Base-by-base conservation (phyloP, 1,140 invertebrate species). In the Brachystomella parvula region DNA sequence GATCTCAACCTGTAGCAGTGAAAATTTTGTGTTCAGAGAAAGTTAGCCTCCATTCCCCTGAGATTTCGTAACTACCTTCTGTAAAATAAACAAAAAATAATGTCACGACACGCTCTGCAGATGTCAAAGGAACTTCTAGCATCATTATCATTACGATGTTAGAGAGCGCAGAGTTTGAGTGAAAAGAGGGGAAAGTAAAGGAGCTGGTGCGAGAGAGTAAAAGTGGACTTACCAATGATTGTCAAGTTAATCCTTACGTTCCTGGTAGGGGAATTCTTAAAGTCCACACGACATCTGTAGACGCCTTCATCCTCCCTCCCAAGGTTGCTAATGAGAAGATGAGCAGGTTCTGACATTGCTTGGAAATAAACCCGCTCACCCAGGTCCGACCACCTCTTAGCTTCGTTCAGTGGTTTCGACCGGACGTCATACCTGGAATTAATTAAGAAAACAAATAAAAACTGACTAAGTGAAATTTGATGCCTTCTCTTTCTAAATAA, bases 321-420 rank as follows among this genome's bases (percentile, higher is more conserved):
- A 15, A 83, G 77, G 32, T 79, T 77, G 65, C 80, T 78, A 60
- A 84, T 78, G 59, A 77, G 78, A 53, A 84, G 77, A 66, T 80
- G 76, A 21, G 82, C 81, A 2, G 81, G 80, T 47, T 76, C 76
- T n/a, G 77, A 75, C 57, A 75, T 75, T 21, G 86, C 83, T 31
- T 87, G 83, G 76, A 91, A 90, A 77, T 87, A 89, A 0, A 85
- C 83, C 39, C 88, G 79, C 26, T 83, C 82, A 12, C 88, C 89
- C 60, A 90, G 82, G 73, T 88, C 86, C 61, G 88, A 86, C 81
- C 86, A 87, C 76, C 90, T 88, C 56, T 82, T 79, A 1, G 85
- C 84, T 58, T 80, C 68, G 15, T 65, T 64, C 17, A 59, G 56
- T 24, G 67, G 58, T 64, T 71, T 72, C 57, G 82, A 83, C 73